phyloP scores from a whole-genome alignment of 2,113 vertebrate species.

The Hemicordylus capensis region DNA sequence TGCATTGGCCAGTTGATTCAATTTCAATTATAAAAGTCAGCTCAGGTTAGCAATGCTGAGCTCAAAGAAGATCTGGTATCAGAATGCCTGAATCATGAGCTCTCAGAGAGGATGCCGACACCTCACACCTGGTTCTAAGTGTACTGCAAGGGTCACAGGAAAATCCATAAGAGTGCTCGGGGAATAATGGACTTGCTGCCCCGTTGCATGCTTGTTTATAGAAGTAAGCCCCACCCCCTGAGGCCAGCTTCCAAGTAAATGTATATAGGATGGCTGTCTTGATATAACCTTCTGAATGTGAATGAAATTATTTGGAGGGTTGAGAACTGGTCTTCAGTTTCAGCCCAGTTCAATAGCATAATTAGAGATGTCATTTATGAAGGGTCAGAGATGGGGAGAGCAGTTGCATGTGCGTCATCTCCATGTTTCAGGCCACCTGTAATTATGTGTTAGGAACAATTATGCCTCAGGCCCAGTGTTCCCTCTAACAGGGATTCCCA shows the following conservation, averaged over 20 bases:
- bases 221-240: not conserved
- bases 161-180: not conserved
- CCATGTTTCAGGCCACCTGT: not conserved
- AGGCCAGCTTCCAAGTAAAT: not conserved
- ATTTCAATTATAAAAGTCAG: not conserved
- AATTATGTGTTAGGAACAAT: not conserved
- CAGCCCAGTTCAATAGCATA: not conserved
- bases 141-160: not conserved
- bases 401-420: not conserved
- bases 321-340: not conserved
- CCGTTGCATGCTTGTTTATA: not conserved
- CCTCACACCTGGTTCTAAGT: not conserved
- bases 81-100: not conserved
- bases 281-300: too few species aligned
- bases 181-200: not conserved
- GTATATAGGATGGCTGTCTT: not conserved
- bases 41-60: not conserved
- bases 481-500: too few species aligned
- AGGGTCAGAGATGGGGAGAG: not conserved
- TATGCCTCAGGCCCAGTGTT: not conserved
- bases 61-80: not conserved
- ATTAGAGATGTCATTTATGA: not conserved
- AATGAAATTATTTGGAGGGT: not conserved
- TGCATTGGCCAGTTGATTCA: accelerated
- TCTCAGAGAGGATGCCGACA: not conserved